Percentiles rank a stretch among this genome's conserved stretches.
Evolutionary conservation across 1,140 invertebrate genomes (phyloP).

Genomic region (Cheumatopsyche charites): DNA sequence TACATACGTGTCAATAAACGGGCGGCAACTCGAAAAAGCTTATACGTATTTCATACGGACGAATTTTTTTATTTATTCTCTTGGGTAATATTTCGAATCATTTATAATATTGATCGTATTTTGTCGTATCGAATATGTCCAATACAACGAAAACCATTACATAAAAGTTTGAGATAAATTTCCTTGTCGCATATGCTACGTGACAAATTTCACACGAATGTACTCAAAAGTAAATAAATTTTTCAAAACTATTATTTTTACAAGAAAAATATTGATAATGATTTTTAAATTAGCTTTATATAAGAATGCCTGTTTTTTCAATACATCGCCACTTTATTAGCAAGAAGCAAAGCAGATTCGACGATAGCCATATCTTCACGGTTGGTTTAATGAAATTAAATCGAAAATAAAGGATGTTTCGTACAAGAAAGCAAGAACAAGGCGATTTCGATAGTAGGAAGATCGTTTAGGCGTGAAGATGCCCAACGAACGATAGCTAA

Average conservation of each 20-base stretch:
- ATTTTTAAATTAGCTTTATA: no score
- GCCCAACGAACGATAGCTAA: constrained; percentile 4
- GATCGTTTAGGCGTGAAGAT: constrained; percentile 32
- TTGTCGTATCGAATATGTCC: background rate
- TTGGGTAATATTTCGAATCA: background rate
- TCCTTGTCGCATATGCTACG: no score
- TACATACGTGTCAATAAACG: constrained; percentile 7
- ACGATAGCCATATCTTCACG: constrained; percentile 15
- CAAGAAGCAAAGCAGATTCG: constrained; percentile 4
- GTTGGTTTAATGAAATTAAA: constrained; percentile 18
- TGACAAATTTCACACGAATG: no score
- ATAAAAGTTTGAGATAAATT: no score
- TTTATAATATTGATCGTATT: constrained; percentile 17
- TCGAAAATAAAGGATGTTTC: background rate
- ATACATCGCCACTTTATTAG: background rate
- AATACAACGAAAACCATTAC: background rate
- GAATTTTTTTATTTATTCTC: constrained; percentile 13
- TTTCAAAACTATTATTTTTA: no score
- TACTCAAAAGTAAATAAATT: no score
- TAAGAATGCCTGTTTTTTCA: no score
- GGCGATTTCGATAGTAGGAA: constrained; percentile 21
- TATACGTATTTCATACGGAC: no score
- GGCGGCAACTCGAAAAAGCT: background rate
- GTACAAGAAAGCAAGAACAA: constrained; percentile 1
- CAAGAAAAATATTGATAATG: no score